phyloP scores from a whole-genome alignment of 2,113 vertebrate species.

The Alaudala cheleensis region DNA sequence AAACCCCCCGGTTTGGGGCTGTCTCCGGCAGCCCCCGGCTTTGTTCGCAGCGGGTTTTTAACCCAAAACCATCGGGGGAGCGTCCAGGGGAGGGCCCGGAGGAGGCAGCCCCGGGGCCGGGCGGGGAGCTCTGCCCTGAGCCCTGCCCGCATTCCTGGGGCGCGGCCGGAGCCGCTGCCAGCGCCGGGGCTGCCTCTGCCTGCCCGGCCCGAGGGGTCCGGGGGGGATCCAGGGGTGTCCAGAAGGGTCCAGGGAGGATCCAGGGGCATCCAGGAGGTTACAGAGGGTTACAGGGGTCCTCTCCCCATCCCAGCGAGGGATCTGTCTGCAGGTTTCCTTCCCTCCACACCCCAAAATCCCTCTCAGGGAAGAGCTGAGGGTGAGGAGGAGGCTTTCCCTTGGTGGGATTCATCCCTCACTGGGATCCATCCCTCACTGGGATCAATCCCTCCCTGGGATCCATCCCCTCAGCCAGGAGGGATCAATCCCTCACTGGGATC shows the following conservation, averaged over 20 bases:
- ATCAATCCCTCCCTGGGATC: neutral
- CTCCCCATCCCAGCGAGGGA: accelerated
- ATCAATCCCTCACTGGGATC: too few species aligned
- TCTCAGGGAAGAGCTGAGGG: neutral
- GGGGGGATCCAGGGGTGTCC: accelerated
- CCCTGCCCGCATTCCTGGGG: neutral
- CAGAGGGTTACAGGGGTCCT: too few species aligned
- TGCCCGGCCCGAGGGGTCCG: neutral
- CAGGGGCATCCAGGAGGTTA: neutral
- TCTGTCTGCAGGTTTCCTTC: neutral
- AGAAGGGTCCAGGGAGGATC: accelerated
- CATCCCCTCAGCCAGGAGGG: too few species aligned
- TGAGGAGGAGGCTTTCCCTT: neutral
- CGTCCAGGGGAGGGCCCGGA: neutral
- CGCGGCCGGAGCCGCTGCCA: neutral
- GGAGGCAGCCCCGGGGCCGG: neutral
- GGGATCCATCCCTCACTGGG: too few species aligned
- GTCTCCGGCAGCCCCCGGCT: accelerated
- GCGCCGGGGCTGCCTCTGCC: neutral
- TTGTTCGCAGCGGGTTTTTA: neutral
- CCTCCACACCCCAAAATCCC: neutral
- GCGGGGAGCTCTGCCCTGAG: neutral
- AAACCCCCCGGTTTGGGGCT: accelerated
- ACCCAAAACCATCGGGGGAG: neutral
- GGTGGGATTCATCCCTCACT: neutral